Conservation (phyloP, 2,888 invertebrate genomes). For the Himalopsyche anomala region DNA sequence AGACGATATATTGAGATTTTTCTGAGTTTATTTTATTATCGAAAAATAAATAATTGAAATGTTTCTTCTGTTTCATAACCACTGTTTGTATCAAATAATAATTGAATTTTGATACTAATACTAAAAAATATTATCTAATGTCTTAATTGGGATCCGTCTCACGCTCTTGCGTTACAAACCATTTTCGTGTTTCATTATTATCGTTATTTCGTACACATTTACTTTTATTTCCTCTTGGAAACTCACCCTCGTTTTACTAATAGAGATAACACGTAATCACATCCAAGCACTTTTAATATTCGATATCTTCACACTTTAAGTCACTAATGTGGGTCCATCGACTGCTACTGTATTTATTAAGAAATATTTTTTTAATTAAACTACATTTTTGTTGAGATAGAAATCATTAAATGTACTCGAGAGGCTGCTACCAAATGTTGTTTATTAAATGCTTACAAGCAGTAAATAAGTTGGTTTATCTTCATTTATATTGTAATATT, state of each 20-base stretch:
- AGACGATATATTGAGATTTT: no score
- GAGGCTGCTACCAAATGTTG: no score
- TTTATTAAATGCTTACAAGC: no score
- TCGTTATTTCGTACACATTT: slow-evolving; percentile 19
- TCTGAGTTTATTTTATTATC: no score
- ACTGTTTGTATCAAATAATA: slow-evolving; percentile 14
- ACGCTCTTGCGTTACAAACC: slow-evolving; percentile 49
- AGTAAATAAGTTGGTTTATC: slow-evolving; percentile 51
- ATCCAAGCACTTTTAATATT: slow-evolving; percentile 29
- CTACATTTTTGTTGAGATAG: background rate
- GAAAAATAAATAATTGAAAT: no score
- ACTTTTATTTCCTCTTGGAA: slow-evolving; percentile 7
- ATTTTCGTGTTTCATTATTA: slow-evolving; percentile 30
- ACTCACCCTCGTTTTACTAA: background rate
- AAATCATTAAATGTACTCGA: background rate
- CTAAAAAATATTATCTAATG: slow-evolving; percentile 49
- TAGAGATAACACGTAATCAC: slow-evolving; percentile 15
- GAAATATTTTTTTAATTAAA: background rate
- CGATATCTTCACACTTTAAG: slow-evolving; percentile 5
- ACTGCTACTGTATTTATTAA: slow-evolving; percentile 7
- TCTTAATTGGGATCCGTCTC: slow-evolving; percentile 59
- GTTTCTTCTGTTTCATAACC: background rate
- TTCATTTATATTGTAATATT: slow-evolving; percentile 11
- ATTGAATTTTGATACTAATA: background rate
- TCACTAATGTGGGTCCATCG: background rate